Base-by-base conservation (phyloP, 2,888 invertebrate genomes). In the Cremastinae sp. region DNA sequence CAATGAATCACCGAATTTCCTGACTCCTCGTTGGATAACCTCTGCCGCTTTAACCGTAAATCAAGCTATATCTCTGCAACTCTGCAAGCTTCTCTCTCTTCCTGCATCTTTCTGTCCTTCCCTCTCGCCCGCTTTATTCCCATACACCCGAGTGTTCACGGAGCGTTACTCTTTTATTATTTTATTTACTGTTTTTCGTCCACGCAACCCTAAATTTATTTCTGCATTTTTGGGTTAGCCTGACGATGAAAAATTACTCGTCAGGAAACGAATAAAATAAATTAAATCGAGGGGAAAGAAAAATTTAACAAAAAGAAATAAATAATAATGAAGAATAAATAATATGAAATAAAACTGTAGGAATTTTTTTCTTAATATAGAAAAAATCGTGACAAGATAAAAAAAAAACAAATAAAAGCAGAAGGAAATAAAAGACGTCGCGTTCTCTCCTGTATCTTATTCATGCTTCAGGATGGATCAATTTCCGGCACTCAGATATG, bases 1-100 rank as follows among this genome's bases (percentile, higher is more conserved):
- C 84, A 83, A 86, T 88, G 86, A 87, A 88, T 88, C 87, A 87
- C 82, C 79, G 84, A 86, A 84, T 87, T 84, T 81, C 78, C 82
- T 79, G 81, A 79, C 76, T 78, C 78, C 69, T 68, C 77, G 78
- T 73, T 81, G 85, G 85, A 86, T 88, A 88, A 86, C 87, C 87
- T 86, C 83, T 71, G 69, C 73, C 84, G 81, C 85, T 84, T 83
- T 83, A 80, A 69, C 82, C 82, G 83, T 89, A 89, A 89, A 89
- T 89, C 89, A 88, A 80, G 34, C 85, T 85, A 80, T 85, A 87
- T 87, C 87, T 84, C 80, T 22, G 36, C 69, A 59, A 65, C 59
- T 65, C 66, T 54, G 73, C 78, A 62, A 73, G 73, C 58, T 62
- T n/a, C 77, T 83, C 41, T 9, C 41, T 2, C 28, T 5, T 2